phyloP scores from a whole-genome alignment of 2,113 vertebrate genomes.

The Sinocyclocheilus anophthalmus region DNA sequence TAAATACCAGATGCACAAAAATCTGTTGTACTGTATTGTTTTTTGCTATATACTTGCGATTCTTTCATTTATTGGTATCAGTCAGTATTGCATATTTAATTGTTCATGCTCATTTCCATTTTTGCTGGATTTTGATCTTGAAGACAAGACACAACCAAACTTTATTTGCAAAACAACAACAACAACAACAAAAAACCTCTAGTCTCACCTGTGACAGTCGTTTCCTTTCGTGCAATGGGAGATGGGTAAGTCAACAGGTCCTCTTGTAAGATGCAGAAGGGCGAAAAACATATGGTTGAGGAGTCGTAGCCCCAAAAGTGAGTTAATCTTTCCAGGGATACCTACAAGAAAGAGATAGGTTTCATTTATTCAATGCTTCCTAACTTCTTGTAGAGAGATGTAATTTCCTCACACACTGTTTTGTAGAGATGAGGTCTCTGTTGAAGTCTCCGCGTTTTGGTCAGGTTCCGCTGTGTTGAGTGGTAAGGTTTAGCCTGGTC shows the following conservation, averaged over 20 bases:
- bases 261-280: slow-evolving; percentile 44
- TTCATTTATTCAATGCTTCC: neutral
- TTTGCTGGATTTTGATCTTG: neutral
- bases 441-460: slow-evolving; percentile 44
- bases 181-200: neutral
- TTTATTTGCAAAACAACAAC: too few species aligned
- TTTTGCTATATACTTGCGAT: neutral
- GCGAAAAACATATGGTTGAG: slow-evolving; percentile 24
- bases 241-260: slow-evolving; percentile 52
- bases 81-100: neutral
- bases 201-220: slow-evolving; percentile 48
- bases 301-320: slow-evolving; percentile 1
- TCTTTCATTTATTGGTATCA: neutral
- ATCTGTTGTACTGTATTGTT: neutral
- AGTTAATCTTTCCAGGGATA: slow-evolving; percentile 38
- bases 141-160: neutral
- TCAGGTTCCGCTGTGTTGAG: slow-evolving; percentile 56
- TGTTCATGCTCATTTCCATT: neutral
- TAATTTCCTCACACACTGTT: slow-evolving; percentile 31
- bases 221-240: slow-evolving; percentile 39
- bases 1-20: neutral
- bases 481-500: slow-evolving; percentile 53
- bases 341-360: slow-evolving; percentile 27
- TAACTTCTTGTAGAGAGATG: neutral
- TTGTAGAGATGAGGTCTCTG: slow-evolving; percentile 50